A percentile compares a stretch with the other conserved stretches of the same genome.
phyloP scores from a whole-genome alignment of 2,113 vertebrate genomes.

The Tragelaphus imberbis region DNA sequence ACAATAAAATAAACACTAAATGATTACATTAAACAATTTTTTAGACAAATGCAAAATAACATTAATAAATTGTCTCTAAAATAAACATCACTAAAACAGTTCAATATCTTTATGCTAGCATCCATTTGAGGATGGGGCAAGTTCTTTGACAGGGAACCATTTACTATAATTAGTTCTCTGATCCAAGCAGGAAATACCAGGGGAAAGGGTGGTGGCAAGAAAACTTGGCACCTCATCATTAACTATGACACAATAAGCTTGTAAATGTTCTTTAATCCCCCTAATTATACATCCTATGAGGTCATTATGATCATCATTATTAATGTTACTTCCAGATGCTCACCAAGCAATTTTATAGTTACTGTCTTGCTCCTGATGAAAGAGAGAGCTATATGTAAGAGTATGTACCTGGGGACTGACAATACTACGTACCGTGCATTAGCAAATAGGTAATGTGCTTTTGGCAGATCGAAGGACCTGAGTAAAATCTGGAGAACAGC shows the following conservation, averaged over 20 bases:
- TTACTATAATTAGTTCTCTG: conserved; percentile 54
- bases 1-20: conserved; percentile 86
- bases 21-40: conserved; percentile 79
- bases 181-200: conserved; percentile 63
- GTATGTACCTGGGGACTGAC: neutral
- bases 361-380: conserved; percentile 39
- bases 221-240: conserved; percentile 49
- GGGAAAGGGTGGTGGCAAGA: conserved; percentile 48
- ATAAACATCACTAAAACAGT: conserved; percentile 57
- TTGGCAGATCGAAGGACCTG: neutral
- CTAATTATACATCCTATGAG: conserved; percentile 45
- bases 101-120: conserved; percentile 14
- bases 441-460: conserved; percentile 7
- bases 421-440: neutral
- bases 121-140: neutral
- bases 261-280: conserved; percentile 53
- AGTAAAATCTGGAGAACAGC: conserved; percentile 23
- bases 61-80: conserved; percentile 50
- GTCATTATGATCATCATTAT: conserved; percentile 45
- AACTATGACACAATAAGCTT: conserved; percentile 39
- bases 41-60: conserved; percentile 72
- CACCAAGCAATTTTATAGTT: conserved; percentile 18
- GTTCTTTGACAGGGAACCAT: conserved; percentile 12
- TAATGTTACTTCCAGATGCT: conserved; percentile 62
- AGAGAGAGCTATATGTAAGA: neutral